Conservation (phyloP, 2,113 vertebrate genomes). For the Monarcha castaneiventris region DNA sequence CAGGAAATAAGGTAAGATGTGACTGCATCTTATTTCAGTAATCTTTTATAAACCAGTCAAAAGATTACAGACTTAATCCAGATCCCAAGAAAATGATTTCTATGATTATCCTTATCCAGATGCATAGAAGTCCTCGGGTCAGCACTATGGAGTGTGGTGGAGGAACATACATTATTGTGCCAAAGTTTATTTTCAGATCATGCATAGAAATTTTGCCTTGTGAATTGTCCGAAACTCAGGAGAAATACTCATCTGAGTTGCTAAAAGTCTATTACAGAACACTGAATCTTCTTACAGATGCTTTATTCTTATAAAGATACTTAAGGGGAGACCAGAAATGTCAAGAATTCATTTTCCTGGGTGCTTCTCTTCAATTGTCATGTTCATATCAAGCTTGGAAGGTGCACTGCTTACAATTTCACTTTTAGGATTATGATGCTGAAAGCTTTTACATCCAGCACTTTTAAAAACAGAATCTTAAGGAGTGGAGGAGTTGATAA, state of each 20-base stretch:
- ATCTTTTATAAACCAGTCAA: neutral
- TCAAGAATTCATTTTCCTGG: neutral
- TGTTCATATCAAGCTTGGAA: neutral
- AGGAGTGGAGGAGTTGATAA: neutral
- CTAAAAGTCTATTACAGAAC: neutral
- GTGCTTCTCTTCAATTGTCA: neutral
- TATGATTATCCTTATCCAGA: neutral
- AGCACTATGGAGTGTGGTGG: accelerated
- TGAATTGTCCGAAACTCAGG: neutral
- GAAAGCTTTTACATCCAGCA: neutral
- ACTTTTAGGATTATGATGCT: neutral
- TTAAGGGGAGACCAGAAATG: neutral
- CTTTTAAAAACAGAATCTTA: neutral
- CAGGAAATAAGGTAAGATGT: neutral
- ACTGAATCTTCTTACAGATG: neutral
- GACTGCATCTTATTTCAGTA: neutral
- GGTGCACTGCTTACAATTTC: neutral
- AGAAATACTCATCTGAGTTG: neutral
- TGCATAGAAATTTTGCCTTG: neutral
- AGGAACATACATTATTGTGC: neutral
- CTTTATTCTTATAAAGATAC: neutral
- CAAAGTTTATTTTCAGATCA: neutral
- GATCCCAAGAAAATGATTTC: neutral
- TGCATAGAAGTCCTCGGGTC: neutral
- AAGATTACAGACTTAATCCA: neutral